phyloP scores from a whole-genome alignment of 2,113 vertebrate genomes.

The Gila orcuttii region DNA sequence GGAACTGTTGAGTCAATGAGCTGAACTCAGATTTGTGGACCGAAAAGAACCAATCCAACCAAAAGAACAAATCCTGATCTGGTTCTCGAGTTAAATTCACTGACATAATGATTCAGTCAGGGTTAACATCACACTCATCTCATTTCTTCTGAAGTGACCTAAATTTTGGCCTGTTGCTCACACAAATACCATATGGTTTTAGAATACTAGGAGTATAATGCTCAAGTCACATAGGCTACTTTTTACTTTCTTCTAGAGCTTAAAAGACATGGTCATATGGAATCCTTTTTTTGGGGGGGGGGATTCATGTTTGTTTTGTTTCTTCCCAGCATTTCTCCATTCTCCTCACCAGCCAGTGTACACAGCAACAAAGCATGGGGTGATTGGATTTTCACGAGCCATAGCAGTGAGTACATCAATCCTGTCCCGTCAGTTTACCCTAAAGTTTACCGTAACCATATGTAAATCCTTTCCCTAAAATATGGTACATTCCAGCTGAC shows the following conservation, averaged over 20 bases:
- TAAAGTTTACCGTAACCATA: not conserved
- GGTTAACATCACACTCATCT: not conserved
- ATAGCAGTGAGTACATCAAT: conserved; percentile 84
- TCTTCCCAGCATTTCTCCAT: conserved; percentile 84
- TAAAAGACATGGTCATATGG: not conserved
- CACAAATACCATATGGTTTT: not conserved
- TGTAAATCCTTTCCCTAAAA: not conserved
- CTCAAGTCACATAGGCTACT: no score
- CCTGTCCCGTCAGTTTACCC: not conserved
- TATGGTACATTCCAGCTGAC: conserved; percentile 1
- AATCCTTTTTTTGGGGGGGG: no score
- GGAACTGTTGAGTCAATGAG: not conserved
- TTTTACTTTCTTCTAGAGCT: not conserved
- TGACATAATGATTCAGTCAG: not conserved
- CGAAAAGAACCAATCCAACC: not conserved
- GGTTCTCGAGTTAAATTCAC: not conserved
- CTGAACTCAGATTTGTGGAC: not conserved
- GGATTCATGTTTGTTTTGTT: no score
- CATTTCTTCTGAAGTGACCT: not conserved
- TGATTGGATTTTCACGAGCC: conserved; percentile 93
- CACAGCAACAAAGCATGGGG: conserved; percentile 93
- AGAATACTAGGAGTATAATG: not conserved
- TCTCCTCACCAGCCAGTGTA: conserved; percentile 94
- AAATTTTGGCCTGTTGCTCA: not conserved
- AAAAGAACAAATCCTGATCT: not conserved